phyloP scores from a whole-genome alignment of 2,888 invertebrate species.

The Philhelius pedissequus region DNA sequence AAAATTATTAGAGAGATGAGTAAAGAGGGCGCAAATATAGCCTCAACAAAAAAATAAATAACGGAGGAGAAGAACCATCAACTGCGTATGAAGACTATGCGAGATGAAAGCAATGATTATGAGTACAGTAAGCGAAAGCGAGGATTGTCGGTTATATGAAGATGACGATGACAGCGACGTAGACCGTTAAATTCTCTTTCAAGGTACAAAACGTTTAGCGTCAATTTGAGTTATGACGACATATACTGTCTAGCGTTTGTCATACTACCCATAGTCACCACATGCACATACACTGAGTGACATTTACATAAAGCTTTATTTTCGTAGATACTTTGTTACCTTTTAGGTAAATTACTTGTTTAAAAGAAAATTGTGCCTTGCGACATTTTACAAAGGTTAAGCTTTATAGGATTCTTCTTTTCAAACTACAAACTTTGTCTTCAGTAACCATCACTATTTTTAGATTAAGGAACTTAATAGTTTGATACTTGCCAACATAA shows the following conservation, averaged over 20 bases:
- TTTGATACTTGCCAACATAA: too few relatives aligned
- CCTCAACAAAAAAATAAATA: conserved; percentile 14
- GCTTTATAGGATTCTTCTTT: not conserved
- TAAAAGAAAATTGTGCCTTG: not conserved
- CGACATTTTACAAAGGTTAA: not conserved
- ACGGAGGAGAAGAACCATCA: conserved; percentile 6
- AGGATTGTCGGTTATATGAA: not conserved
- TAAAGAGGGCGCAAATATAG: conserved; percentile 17
- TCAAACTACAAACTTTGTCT: not conserved
- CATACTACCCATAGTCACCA: conserved; percentile 15
- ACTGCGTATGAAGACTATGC: conserved; percentile 40
- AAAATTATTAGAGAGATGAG: conserved; percentile 1
- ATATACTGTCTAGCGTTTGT: conserved; percentile 30
- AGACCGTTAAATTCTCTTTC: conserved; percentile 64
- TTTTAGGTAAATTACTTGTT: too few relatives aligned
- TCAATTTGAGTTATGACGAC: conserved; percentile 65
- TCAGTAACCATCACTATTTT: too few relatives aligned
- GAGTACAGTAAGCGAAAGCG: not conserved
- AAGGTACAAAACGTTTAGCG: conserved; percentile 66
- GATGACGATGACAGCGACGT: conserved; percentile 21
- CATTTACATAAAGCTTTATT: not conserved
- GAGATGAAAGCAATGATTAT: conserved; percentile 64
- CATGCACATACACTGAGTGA: conserved; percentile 32
- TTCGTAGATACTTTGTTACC: not conserved
- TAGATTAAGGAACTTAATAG: too few relatives aligned